Percentiles rank a stretch among this genome's conserved stretches.
Evolutionary conservation across 2,113 vertebrate species (phyloP).

Genomic region (Talpa occidentalis): DNA sequence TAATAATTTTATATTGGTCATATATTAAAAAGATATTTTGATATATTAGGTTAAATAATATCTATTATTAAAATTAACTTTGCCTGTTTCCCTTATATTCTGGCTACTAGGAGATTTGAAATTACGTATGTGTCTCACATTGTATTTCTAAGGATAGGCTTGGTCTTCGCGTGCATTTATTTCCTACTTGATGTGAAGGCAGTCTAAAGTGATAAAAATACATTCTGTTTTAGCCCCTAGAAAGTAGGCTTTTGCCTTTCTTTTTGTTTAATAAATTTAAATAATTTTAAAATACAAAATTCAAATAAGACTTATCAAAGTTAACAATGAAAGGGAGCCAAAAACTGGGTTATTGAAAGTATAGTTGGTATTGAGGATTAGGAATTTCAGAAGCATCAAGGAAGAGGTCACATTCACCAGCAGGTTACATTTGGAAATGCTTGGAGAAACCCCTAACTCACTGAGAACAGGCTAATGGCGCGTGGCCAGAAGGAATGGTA

Average conservation of each 20-base stretch:
- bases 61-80: slow-evolving; percentile 27
- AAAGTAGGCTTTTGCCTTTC: not conserved
- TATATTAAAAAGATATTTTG: not conserved
- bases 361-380: not conserved
- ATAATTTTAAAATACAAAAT: slow-evolving; percentile 27
- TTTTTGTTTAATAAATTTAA: slow-evolving; percentile 35
- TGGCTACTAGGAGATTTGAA: not conserved
- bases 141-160: not conserved
- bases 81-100: not conserved
- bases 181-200: slow-evolving; percentile 20
- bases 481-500: not conserved
- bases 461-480: not conserved
- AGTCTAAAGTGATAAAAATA: not conserved
- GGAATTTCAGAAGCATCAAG: not conserved
- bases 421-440: not conserved
- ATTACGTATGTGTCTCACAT: not conserved
- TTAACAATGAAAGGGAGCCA: not conserved
- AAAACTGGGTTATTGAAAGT: not conserved
- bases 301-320: not conserved
- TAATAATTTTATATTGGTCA: slow-evolving; percentile 13
- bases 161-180: not conserved
- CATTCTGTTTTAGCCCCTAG: not conserved
- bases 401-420: not conserved
- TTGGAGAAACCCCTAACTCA: not conserved
- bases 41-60: slow-evolving; percentile 14